Percentiles rank a stretch among this genome's conserved stretches.
phyloP scores from a whole-genome alignment of 2,797 vertebrate genomes.

The Ficedula albicollis region DNA sequence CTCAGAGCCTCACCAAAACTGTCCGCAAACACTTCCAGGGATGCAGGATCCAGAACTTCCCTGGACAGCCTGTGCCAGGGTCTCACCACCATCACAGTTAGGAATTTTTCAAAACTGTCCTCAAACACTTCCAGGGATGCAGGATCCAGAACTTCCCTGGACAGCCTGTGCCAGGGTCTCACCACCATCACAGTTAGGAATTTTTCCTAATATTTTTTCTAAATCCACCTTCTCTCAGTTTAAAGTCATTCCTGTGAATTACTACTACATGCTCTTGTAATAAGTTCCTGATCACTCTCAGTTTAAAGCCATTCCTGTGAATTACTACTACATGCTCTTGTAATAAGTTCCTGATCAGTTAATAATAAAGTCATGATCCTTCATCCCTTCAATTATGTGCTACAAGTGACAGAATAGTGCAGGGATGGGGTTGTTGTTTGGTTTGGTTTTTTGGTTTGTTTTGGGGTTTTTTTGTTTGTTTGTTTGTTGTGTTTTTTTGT shows the following conservation, averaged over 20 bases:
- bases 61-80: too few relatives aligned
- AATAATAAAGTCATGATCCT: background rate
- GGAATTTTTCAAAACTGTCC: background rate
- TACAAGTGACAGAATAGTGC: background rate
- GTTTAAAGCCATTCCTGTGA: background rate
- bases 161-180: background rate
- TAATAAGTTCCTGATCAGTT: background rate
- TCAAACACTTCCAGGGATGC: accelerated
- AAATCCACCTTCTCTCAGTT: background rate
- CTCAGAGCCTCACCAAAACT: too few relatives aligned
- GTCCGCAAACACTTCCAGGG: too few relatives aligned
- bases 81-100: too few relatives aligned
- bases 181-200: background rate
- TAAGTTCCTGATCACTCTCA: background rate
- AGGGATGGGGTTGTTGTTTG: accelerated
- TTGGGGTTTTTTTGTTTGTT: background rate
- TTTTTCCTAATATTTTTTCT: background rate
- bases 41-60: too few relatives aligned
- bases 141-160: background rate
- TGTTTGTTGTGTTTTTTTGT: background rate
- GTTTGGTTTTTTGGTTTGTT: background rate
- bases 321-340: background rate
- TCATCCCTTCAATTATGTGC: background rate
- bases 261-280: too few relatives aligned
- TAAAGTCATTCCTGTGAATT: background rate